Percentiles rank a stretch among this genome's conserved stretches.
phyloP scores from a whole-genome alignment of 35 echinoderm and acorn worm genomes.

The Amphiura filiformis region DNA sequence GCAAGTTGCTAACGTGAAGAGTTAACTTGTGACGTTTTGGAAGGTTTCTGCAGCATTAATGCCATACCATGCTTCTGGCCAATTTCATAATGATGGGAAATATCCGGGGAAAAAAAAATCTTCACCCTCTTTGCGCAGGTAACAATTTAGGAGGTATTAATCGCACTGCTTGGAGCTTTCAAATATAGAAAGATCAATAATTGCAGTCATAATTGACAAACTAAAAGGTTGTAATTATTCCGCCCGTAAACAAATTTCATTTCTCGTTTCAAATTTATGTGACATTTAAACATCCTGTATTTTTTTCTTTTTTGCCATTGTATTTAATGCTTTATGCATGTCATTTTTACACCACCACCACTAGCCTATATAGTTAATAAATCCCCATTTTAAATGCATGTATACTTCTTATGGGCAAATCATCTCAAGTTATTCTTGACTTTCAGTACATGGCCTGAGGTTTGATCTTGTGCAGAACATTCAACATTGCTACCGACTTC shows the following conservation, averaged over 20 bases:
- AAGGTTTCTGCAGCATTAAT: background rate
- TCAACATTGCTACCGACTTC: no score
- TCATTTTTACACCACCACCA: no score
- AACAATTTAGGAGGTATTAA: background rate
- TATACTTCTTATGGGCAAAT: no score
- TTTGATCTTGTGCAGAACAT: no score
- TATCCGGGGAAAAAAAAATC: background rate
- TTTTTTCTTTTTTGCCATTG: no score
- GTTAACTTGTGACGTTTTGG: background rate
- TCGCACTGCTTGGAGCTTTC: background rate
- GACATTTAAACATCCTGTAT: no score
- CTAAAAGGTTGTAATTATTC: background rate
- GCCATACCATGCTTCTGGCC: background rate
- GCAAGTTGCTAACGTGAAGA: background rate
- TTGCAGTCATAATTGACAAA: background rate
- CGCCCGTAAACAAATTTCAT: background rate
- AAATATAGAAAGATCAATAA: slow-evolving; percentile 6
- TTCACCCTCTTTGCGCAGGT: background rate
- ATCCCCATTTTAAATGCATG: no score
- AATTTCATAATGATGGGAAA: background rate
- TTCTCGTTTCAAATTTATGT: no score
- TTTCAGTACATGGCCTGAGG: no score
- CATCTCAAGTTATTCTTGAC: no score
- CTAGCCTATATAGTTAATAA: no score
- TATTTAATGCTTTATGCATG: no score